These are phyloP conservation scores for Drosophila santomea DNA, from an alignment of 1,140 invertebrate species.

Conservation along the genomic window DNA sequence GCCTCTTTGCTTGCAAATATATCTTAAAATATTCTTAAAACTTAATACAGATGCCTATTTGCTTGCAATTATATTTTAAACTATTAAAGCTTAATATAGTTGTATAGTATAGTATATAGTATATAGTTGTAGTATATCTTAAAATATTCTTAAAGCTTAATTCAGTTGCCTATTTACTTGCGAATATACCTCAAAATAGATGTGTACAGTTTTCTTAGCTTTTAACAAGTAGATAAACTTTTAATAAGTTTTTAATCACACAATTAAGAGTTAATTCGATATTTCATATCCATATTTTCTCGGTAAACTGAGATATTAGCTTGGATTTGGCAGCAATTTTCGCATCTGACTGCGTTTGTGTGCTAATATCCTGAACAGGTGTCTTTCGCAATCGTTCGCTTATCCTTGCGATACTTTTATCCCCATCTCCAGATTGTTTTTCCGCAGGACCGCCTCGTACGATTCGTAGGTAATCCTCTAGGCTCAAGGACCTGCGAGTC, in stretches of 20 bases:
- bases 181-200: no score
- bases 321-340: not conserved
- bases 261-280: no score
- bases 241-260: no score
- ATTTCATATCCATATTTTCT: not conserved
- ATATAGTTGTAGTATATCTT: no score
- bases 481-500: not conserved
- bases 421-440: not conserved
- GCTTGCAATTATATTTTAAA: no score
- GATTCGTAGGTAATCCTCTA: not conserved
- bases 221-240: no score
- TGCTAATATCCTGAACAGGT: not conserved
- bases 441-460: not conserved
- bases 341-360: not conserved
- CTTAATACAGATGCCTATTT: not conserved
- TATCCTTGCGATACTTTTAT: no score
- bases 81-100: not conserved
- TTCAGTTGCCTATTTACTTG: no score
- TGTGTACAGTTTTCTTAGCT: no score
- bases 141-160: not conserved
- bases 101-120: no score
- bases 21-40: not conserved
- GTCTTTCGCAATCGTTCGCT: not conserved
- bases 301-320: not conserved
- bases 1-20: no score